Conservation (phyloP, 2,113 vertebrate species). For the Clarias magur region DNA sequence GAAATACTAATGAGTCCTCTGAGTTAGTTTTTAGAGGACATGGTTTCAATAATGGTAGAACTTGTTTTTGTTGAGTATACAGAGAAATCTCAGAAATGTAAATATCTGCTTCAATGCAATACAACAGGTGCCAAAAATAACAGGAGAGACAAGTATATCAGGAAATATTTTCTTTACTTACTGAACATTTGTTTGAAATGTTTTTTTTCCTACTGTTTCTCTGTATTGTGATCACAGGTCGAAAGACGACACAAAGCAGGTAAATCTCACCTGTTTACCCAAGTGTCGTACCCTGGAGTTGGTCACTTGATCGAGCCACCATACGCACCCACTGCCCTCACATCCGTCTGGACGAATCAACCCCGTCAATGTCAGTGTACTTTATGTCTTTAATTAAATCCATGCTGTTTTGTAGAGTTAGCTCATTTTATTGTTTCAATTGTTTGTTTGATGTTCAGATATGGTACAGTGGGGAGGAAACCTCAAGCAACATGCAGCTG, state of each 20-base stretch:
- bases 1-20: too few species aligned
- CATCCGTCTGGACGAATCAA: conserved; percentile 50
- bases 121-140: too few species aligned
- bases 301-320: conserved; percentile 74
- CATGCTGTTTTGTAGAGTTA: not conserved
- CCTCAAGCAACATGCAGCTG: conserved; percentile 59
- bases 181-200: not conserved
- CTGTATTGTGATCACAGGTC: conserved; percentile 54
- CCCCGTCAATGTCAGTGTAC: conserved; percentile 57
- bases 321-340: conserved; percentile 57
- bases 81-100: not conserved
- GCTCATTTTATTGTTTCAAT: not conserved
- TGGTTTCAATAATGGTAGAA: not conserved
- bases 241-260: conserved; percentile 54
- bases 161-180: not conserved
- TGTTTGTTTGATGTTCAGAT: conserved; percentile 53
- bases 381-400: conserved; percentile 1
- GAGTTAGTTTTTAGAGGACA: too few species aligned
- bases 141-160: not conserved
- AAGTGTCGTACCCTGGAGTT: conserved; percentile 66
- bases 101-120: not conserved
- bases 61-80: not conserved
- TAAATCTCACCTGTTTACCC: conserved; percentile 66
- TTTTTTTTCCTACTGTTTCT: not conserved
- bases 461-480: conserved; percentile 65